Base-by-base conservation (phyloP, 2,888 invertebrate genomes). In the Seira sanloemensis region DNA sequence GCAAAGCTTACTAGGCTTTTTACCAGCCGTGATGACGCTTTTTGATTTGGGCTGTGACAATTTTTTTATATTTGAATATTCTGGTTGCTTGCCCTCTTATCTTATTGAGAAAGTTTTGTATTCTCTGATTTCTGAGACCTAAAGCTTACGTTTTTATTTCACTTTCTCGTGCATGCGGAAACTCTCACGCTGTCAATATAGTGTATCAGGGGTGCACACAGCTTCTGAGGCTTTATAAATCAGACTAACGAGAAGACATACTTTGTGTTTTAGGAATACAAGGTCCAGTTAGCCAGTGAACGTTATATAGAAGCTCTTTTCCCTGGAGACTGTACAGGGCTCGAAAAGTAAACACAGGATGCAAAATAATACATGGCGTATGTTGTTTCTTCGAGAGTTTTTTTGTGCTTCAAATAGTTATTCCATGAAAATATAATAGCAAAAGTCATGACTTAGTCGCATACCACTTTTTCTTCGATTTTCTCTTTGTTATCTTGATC, bases 121-220 rank as follows among this genome's bases (percentile, higher is more conserved):
- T 58, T 58, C 58, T 58, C 18, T 4, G 58, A 58, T 9, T 37
- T 37, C n/a, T 68, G 7, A 19, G 26, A 24, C 68, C 46, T 62
- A 66, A 78, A 69, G 19, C 21, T 21, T n/a, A n/a, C n/a, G n/a
- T n/a, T 46, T 71, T 78, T 72, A 23, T 66, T 27, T 78, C 65
- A 72, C 26, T 65, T 71, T 24, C 25, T 26, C 26, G 12, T 24
- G 25, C 25, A 68, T 68, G 27, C 18, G 37, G 54, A 77, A 77
- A 69, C 18, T 71, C 78, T 78, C 78, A 78, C 71, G 73, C 79
- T 65, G 79, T 79, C 79, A 73, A 73, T 79, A 73, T 25, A 73
- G 18, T 58, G n/a, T 12, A 37, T 37, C 4, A 37, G 37, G n/a
- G n/a, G 58, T 58, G 58, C 58, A 58, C 18, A 9, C 37, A n/a